Conservation (phyloP, 2,113 vertebrate genomes). For the Xyliphius kryptos region DNA sequence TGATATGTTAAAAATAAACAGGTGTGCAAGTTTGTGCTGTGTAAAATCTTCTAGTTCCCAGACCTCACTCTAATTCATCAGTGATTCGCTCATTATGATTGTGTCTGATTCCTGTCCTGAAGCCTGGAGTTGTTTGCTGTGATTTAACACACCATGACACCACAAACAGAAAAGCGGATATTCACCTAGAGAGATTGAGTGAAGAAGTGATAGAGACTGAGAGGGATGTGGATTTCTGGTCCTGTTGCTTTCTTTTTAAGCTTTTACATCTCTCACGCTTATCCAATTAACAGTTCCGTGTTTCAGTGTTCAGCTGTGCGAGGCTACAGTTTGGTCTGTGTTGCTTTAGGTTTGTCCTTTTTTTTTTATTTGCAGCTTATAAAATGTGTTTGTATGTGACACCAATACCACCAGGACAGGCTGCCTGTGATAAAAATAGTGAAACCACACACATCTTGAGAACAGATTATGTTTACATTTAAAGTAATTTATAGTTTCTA, state of each 20-base stretch:
- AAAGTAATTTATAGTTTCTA: slow-evolving; percentile 15
- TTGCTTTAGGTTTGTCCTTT: too few species aligned
- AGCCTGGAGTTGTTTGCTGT: slow-evolving; percentile 56
- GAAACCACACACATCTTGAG: neutral
- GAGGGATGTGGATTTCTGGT: slow-evolving; percentile 8
- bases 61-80: slow-evolving; percentile 43
- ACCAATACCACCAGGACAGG: slow-evolving; percentile 9
- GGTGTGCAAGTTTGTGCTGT: neutral
- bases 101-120: slow-evolving; percentile 34
- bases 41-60: slow-evolving; percentile 32
- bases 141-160: slow-evolving; percentile 45
- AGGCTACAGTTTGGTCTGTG: slow-evolving; percentile 18
- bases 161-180: slow-evolving; percentile 12
- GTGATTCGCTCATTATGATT: slow-evolving; percentile 30
- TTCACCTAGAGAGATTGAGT: neutral
- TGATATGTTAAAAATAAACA: neutral
- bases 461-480: slow-evolving; percentile 21
- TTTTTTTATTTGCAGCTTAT: slow-evolving; percentile 23
- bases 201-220: slow-evolving; percentile 3
- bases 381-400: slow-evolving; percentile 22
- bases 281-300: slow-evolving; percentile 27
- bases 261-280: slow-evolving; percentile 27
- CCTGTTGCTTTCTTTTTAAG: slow-evolving; percentile 12
- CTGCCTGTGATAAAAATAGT: slow-evolving; percentile 5
- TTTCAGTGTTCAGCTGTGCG: slow-evolving; percentile 8